These are phyloP conservation scores for Actinostola sp. DNA, from an alignment of 92 coral and sea anemone genomes.

Conservation along the genomic window DNA sequence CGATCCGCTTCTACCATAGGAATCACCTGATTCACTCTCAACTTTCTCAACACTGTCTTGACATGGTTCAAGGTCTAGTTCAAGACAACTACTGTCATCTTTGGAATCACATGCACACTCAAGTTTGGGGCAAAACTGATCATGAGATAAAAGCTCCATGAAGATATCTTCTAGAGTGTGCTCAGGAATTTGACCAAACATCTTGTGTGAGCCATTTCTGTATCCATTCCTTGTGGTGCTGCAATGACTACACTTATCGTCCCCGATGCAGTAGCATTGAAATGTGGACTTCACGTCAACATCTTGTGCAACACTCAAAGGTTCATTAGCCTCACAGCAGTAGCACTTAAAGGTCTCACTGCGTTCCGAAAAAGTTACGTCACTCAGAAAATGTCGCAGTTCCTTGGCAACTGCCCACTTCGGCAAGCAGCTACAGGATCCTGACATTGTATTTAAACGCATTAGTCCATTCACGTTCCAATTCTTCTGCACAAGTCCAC, in stretches of 20 bases:
- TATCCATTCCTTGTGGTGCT: not conserved
- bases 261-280: slow-evolving; percentile 43
- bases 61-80: slow-evolving; percentile 46
- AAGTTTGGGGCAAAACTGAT: slow-evolving; percentile 28
- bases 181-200: not conserved
- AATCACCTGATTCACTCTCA: slow-evolving; percentile 55
- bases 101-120: slow-evolving; percentile 34
- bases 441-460: slow-evolving; percentile 29
- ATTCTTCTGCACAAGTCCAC: slow-evolving; percentile 22
- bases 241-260: slow-evolving; percentile 22
- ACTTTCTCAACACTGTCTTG: slow-evolving; percentile 22
- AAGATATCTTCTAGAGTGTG: not conserved
- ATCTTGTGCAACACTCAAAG: not conserved
- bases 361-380: slow-evolving; percentile 22
- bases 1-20: slow-evolving; percentile 79
- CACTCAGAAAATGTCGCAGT: slow-evolving; percentile 59
- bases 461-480: slow-evolving; percentile 8
- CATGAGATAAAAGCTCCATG: slow-evolving; percentile 22
- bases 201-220: not conserved
- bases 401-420: slow-evolving; percentile 60
- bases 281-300: slow-evolving; percentile 5
- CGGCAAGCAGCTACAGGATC: slow-evolving; percentile 44
- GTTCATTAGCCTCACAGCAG: slow-evolving; percentile 56
- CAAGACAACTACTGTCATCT: slow-evolving; percentile 62
- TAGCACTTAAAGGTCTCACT: slow-evolving; percentile 73